These are phyloP conservation scores for Trichomycterus rosablanca DNA, from an alignment of 2,113 vertebrate genomes.

Conservation along the genomic window DNA sequence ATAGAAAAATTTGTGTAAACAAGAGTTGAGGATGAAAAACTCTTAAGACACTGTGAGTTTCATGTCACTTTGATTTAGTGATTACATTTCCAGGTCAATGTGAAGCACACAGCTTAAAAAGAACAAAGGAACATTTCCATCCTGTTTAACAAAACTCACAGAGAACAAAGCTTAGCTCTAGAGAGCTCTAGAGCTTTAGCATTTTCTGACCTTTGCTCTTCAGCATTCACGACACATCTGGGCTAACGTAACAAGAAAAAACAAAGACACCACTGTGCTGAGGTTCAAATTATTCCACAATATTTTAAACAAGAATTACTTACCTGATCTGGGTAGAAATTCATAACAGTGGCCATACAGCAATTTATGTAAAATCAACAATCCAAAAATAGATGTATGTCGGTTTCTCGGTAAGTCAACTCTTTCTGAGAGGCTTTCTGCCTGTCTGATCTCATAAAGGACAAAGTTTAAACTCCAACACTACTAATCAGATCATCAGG, in stretches of 20 bases:
- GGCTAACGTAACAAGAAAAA: conserved; percentile 8
- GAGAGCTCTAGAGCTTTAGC: no score
- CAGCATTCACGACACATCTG: conserved; percentile 1
- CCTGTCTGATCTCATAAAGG: conserved; percentile 22
- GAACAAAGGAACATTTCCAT: not conserved
- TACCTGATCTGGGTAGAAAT: conserved; percentile 33
- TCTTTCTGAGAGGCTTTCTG: conserved; percentile 2
- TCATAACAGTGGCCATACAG: conserved; percentile 24
- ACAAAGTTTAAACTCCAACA: conserved; percentile 54
- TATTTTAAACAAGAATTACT: not conserved
- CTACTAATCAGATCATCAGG: conserved; percentile 29
- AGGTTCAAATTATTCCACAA: no score
- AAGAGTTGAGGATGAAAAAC: no score
- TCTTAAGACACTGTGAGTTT: no score
- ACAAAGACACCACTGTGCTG: no score
- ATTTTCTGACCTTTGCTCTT: conserved; percentile 39
- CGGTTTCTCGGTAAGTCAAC: no score
- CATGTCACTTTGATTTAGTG: conserved; percentile 18
- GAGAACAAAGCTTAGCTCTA: no score
- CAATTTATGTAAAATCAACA: conserved; percentile 5
- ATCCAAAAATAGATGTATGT: not conserved
- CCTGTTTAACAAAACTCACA: no score
- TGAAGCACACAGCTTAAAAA: not conserved
- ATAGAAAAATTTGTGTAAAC: no score
- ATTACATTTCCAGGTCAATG: not conserved